Evolutionary conservation across 2,888 invertebrate species (phyloP).

Genomic region (Priocnemis perturbator): DNA sequence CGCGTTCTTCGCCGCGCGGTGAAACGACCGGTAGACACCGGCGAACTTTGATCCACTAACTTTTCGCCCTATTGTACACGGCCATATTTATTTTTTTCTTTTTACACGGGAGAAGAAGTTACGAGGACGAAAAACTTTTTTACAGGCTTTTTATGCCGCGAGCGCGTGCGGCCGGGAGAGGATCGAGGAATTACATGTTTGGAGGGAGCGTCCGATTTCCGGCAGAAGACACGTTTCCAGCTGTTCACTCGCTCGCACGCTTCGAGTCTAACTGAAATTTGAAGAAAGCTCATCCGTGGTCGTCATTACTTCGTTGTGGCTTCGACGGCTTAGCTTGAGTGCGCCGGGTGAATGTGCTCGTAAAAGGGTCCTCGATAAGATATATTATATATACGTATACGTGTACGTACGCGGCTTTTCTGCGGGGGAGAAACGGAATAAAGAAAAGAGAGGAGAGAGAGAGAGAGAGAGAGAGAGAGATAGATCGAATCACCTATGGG

Average conservation of each 20-base stretch:
- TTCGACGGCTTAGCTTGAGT: slow-evolving; percentile 55
- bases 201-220: background rate
- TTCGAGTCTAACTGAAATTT: no score
- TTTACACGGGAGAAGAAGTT: slow-evolving; percentile 45
- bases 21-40: slow-evolving; percentile 13
- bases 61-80: slow-evolving; percentile 41
- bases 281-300: no score
- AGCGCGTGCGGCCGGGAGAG: slow-evolving; percentile 12
- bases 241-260: no score
- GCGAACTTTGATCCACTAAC: background rate
- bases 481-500: slow-evolving; percentile 54
- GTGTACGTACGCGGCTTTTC: background rate
- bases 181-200: background rate
- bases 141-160: slow-evolving; percentile 71
- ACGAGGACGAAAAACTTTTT: slow-evolving; percentile 69
- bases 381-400: slow-evolving; percentile 6
- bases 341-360: slow-evolving; percentile 57
- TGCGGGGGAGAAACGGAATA: background rate
- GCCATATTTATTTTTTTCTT: slow-evolving; percentile 44
- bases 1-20: slow-evolving; percentile 42
- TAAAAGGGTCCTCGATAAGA: slow-evolving; percentile 60
- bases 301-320: slow-evolving; percentile 30
- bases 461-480: background rate
- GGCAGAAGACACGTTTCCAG: no score
- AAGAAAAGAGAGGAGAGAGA: background rate